A percentile compares a stretch with the other conserved stretches of the same genome.
phyloP scores from a whole-genome alignment of 2,113 vertebrate genomes.

The Progne subis region DNA sequence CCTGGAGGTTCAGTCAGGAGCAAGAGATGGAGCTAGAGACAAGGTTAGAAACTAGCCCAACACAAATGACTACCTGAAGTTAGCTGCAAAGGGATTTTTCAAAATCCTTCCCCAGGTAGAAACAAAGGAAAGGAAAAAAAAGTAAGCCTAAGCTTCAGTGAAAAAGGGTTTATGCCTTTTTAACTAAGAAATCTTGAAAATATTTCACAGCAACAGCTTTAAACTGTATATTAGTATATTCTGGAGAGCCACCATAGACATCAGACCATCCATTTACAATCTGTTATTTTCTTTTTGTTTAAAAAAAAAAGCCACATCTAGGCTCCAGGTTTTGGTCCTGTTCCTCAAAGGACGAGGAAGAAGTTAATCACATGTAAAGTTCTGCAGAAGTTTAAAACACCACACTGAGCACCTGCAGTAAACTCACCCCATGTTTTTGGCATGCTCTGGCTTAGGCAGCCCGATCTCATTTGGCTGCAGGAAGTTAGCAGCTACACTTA shows the following conservation, averaged over 20 bases:
- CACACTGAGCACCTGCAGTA: neutral
- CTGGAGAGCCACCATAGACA: neutral
- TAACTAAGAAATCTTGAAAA: neutral
- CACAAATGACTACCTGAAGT: neutral
- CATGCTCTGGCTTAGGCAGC: neutral
- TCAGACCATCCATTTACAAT: neutral
- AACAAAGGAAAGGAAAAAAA: neutral
- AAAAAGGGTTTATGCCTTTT: neutral
- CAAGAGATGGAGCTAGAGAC: neutral
- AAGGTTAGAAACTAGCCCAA: neutral
- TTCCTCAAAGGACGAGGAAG: neutral
- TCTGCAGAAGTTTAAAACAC: neutral
- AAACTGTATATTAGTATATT: neutral
- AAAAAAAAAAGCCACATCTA: neutral
- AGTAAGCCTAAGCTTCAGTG: neutral
- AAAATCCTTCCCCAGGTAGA: neutral
- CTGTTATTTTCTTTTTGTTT: neutral
- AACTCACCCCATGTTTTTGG: neutral
- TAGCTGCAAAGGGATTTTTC: neutral
- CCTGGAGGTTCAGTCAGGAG: neutral
- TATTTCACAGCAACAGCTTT: neutral
- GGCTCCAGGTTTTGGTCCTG: neutral
- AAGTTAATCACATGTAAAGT: neutral
- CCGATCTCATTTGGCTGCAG: rapidly evolving
- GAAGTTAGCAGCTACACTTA: neutral